Percentiles rank a stretch among this genome's conserved stretches.
Conservation (phyloP, 2,888 invertebrate species). For the Halocaridina rubra region DNA sequence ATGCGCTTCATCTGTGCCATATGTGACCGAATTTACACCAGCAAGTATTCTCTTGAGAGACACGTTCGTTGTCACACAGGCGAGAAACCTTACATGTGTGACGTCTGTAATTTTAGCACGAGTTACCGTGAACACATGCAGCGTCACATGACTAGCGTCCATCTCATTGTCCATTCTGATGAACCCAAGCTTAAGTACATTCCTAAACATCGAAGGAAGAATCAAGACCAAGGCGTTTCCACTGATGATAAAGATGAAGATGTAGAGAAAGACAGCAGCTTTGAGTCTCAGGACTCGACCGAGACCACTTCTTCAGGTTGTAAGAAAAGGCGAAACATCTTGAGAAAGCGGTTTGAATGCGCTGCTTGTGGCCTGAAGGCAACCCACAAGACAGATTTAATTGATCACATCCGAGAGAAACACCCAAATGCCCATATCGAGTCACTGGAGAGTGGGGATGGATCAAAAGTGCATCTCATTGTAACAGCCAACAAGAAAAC, state of each 20-base stretch:
- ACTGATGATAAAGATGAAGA: not conserved
- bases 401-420: constrained; percentile 56
- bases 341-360: constrained; percentile 58
- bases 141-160: constrained; percentile 63
- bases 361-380: constrained; percentile 61
- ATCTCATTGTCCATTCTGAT: constrained; percentile 62
- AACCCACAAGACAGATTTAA: constrained; percentile 62
- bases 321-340: constrained; percentile 59
- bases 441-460: constrained; percentile 61
- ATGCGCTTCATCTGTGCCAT: constrained; percentile 58
- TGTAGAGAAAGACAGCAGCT: not conserved
- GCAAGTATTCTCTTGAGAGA: constrained; percentile 60
- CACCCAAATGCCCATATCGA: constrained; percentile 63
- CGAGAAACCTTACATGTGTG: constrained; percentile 60
- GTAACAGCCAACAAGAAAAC: constrained; percentile 60
- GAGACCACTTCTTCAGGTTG: not conserved
- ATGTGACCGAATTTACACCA: constrained; percentile 58
- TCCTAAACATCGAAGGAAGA: constrained; percentile 50
- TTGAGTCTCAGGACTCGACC: not conserved
- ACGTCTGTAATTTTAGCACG: constrained; percentile 58
- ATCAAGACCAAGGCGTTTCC: constrained; percentile 38
- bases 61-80: constrained; percentile 61
- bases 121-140: constrained; percentile 62
- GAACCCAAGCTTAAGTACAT: constrained; percentile 60
- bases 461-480: constrained; percentile 59